Base-by-base conservation (phyloP, 1,140 invertebrate genomes). In the Saccostrea cuccullata region DNA sequence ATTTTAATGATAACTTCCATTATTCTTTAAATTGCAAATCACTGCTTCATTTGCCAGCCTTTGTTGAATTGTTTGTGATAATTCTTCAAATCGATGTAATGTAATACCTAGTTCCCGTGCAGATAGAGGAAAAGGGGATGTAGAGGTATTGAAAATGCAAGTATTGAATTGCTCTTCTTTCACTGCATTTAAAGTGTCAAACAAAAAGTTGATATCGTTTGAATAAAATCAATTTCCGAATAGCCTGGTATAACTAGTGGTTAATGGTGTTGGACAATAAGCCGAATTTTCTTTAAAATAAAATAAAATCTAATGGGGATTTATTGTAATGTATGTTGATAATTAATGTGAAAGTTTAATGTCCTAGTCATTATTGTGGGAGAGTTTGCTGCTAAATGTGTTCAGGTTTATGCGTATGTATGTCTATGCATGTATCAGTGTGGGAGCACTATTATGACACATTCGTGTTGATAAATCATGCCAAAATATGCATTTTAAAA, bases 61-160 rank as follows among this genome's bases (percentile, higher is more conserved):
- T 64, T 73, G 70, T 15, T 26, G 26, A 36, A 73, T 73, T 13
- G 70, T 30, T 26, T 4, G 26, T 73, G 26, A 73, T 36, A 30
- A 73, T 73, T 73, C 13, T 13, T 8, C 70, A 73, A 73, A 73
- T 73, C 70, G 70, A 73, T 73, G 70, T 73, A 73, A 73, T 30
- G 15, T 30, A 30, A 73, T 12, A 26, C 70, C 30, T 36, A 47
- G 47, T 47, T 11, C 26, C 23, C 30, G 26, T 73, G 9, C 23
- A 30, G 4, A 36, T 36, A 73, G 26, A 73, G 70, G 36, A 73
- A 73, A 73, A 64, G 26, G 30, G 23, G 70, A 73, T 73, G 70
- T 73, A 26, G 70, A 73, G 30, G 26, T 26, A 73, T 73, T 73
- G 23, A 73, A 12, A 30, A 73, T 26, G 26, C 70, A 11, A 73